phyloP scores from a whole-genome alignment of 2,113 vertebrate species.

The Prinia subflava region DNA sequence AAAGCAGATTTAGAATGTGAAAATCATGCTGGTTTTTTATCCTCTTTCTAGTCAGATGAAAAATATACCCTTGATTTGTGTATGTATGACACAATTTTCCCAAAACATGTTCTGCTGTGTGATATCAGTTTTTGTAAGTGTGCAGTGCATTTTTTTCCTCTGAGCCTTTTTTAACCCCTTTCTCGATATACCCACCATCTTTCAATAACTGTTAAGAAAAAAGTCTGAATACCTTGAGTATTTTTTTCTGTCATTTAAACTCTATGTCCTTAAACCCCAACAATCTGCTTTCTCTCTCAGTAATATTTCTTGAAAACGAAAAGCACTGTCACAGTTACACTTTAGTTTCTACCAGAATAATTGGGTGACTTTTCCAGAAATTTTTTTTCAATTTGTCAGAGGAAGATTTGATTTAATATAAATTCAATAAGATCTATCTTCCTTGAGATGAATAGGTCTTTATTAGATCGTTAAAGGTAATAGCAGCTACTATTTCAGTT shows the following conservation, averaged over 20 bases:
- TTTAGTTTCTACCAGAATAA: not conserved
- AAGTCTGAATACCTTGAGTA: not conserved
- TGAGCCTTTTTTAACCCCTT: not conserved
- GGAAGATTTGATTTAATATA: not conserved
- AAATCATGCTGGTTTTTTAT: not conserved
- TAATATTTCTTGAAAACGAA: not conserved
- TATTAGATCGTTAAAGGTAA: not conserved
- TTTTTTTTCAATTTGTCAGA: not conserved
- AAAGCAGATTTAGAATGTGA: not conserved
- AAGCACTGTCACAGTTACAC: not conserved
- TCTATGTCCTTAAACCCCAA: not conserved
- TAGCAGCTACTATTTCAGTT: not conserved
- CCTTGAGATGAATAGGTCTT: not conserved
- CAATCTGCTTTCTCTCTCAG: not conserved
- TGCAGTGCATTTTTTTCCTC: rapidly evolving
- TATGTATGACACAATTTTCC: not conserved
- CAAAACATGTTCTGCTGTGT: not conserved
- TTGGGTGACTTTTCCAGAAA: not conserved
- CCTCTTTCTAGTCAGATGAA: not conserved
- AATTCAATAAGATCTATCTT: not conserved
- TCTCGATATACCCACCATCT: not conserved
- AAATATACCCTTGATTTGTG: not conserved
- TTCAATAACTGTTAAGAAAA: not conserved
- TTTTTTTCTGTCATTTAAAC: not conserved
- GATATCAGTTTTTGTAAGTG: not conserved